phyloP scores from a whole-genome alignment of 2,797 vertebrate genomes.

The Girardinus metallicus region DNA sequence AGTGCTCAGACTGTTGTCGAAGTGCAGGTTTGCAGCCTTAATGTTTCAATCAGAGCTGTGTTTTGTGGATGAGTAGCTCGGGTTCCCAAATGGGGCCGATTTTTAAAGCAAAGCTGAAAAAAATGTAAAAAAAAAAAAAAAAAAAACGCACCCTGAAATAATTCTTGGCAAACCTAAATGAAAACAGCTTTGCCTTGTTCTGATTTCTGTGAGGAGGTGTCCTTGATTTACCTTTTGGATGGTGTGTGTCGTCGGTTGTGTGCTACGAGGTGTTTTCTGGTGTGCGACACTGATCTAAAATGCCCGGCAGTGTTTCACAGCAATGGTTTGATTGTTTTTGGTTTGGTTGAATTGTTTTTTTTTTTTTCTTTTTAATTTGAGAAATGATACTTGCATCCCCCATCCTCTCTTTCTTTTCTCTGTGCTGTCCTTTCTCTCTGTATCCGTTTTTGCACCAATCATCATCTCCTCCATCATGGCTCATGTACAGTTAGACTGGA shows the following conservation, averaged over 20 bases:
- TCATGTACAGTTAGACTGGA: constrained; percentile 63
- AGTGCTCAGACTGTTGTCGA: constrained; percentile 52
- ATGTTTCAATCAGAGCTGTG: constrained; percentile 28
- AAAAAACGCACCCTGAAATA: constrained; percentile 14
- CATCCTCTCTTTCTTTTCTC: constrained; percentile 64
- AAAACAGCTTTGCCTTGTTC: constrained; percentile 40
- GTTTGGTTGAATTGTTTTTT: constrained; percentile 30
- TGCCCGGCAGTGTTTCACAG: constrained; percentile 78
- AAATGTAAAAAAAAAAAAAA: not conserved
- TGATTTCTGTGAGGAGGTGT: constrained; percentile 50
- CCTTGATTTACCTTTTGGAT: constrained; percentile 62
- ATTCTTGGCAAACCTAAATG: constrained; percentile 9
- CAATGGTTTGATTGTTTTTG: constrained; percentile 64
- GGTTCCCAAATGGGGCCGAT: constrained; percentile 39
- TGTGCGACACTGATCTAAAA: constrained; percentile 77
- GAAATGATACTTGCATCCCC: constrained; percentile 79
- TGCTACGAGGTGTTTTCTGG: constrained; percentile 69
- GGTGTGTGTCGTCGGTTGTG: constrained; percentile 73
- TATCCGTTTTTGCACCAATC: constrained; percentile 53
- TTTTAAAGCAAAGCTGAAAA: not conserved
- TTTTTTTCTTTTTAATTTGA: constrained; percentile 58
- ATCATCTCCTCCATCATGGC: constrained; percentile 62
- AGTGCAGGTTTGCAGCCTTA: constrained; percentile 43
- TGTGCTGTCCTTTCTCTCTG: constrained; percentile 38
- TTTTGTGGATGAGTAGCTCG: constrained; percentile 21